Evolutionary conservation across 2,888 invertebrate genomes (phyloP), one percentile per base, ranked within the genome.

Genomic region (Papilio demoleus): DNA sequence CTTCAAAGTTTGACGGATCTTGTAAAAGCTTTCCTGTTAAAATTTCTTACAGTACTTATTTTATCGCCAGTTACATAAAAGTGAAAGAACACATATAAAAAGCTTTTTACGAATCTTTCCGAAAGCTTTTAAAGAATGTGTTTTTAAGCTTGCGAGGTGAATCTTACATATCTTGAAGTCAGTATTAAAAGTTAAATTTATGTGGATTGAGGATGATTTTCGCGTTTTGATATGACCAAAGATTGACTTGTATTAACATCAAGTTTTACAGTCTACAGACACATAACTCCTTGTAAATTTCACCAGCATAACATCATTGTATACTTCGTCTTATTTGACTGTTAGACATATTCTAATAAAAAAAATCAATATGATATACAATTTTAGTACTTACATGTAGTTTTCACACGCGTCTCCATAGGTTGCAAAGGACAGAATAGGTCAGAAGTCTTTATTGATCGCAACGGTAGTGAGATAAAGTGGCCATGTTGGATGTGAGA

Each of bases 401-500:
- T 22, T 47, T 47, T 47, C 47, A 22, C 47, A 12, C 11, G 22
- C 4, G 12, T 19, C 22, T 19, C 22, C 22, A 47, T 14, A 53
- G 27, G 27, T 53, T n/a, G 53, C 27, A 24, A 50, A 50, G 50
- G 50, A 50, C 24, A 27, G 50, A 50, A 53, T 27, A 50, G 50
- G 50, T 50, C 50, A 53, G n/a, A 53, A 24, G 24, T 53, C 53
- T 27, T 53, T 53, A 53, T 53, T n/a, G 53, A 53, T 53, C 53
- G 53, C 53, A 53, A 53, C 27, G 53, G 53, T 53, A 53, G 53
- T 53, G 27, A 53, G 53, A 53, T 53, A 53, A 53, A 53, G 53
- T 27, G 27, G 27, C 27, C n/a, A 53, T 27, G 53, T 53, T 53
- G 27, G 24, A n/a, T 27, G 27, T 53, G 53, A 53, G 27, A 53